Evolutionary conservation across 2,797 vertebrate species (phyloP), one percentile per base, ranked within the genome.

Genomic region (Hoplostethus mediterraneus): DNA sequence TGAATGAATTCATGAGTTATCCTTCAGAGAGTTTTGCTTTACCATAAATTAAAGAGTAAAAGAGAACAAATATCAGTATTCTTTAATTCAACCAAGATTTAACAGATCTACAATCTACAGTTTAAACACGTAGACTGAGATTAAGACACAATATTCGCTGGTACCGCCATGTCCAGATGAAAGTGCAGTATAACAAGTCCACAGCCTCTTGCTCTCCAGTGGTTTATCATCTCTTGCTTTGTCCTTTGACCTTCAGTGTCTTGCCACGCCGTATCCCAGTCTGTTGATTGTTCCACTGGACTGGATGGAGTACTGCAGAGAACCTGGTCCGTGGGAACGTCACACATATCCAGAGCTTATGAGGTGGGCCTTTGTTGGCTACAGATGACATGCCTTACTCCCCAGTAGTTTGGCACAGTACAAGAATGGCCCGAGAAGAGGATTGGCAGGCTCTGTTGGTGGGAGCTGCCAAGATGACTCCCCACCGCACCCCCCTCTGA

Each of bases 381-480:
- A 82, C 87, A 89, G 84, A 89, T 90, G 85, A 75, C 85, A 79
- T 40, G 82, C 83, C 83, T 81, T 72, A 83, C 86, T 86, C 71
- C 77, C 83, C 71, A 1, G 71, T 62, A 14, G 52, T 54, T 71
- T 85, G 87, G 87, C 85, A 69, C 61, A 0, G 25, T 42, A 64
- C 40, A 44, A 69, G 44, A 1, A 9, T 65, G 75, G 63, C 73
- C 28, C 81, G 75, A 62, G 77, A 67, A 67, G 78, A 81, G 71
- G 73, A 85, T 71, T 87, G 84, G 83, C 83, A 75, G 67, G 68
- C 81, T 40, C 14, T 2, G 68, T 60, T 12, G 61, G 67, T 62
- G 5, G 62, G 48, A 73, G 80, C 77, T 86, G 81, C 83, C 83
- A 87, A 78, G 81, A 81, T 56, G 78, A 64, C 78, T 85, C 17